Conservation (phyloP, 1,140 invertebrate genomes). For the Stegodyphus mimosarum region DNA sequence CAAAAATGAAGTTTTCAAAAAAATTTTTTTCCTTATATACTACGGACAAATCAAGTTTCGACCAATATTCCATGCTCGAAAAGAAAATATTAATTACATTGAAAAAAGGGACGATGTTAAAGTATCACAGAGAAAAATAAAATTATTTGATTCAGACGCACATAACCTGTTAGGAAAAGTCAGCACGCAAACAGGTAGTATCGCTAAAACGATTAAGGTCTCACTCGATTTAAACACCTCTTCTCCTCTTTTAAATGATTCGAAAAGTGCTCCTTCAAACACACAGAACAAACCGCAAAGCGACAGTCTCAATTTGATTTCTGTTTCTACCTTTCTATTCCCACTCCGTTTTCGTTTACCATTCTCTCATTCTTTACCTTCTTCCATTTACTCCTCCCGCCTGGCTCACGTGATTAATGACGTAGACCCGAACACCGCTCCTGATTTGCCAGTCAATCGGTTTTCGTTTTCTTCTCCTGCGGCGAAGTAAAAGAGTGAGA, state of each 20-base stretch:
- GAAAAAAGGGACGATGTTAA: too few relatives aligned
- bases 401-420: conserved; percentile 54
- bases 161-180: conserved; percentile 3
- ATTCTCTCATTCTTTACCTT: not conserved
- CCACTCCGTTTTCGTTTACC: conserved; percentile 50
- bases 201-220: conserved; percentile 48
- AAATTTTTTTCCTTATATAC: too few relatives aligned
- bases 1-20: too few relatives aligned
- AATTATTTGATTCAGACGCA: not conserved
- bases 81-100: too few relatives aligned
- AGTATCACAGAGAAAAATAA: too few relatives aligned
- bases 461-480: conserved; percentile 35
- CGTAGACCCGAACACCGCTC: conserved; percentile 39
- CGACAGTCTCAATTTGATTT: conserved; percentile 58
- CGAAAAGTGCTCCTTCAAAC: conserved; percentile 20
- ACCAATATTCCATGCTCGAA: too few relatives aligned
- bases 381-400: not conserved
- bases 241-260: conserved; percentile 20
- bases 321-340: conserved; percentile 58
- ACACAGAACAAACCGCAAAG: conserved; percentile 53
- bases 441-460: conserved; percentile 61
- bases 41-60: too few relatives aligned
- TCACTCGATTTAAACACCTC: conserved; percentile 29
- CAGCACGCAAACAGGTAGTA: conserved; percentile 15
- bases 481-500: not conserved